Conservation (phyloP, 2,888 invertebrate genomes). For the Lasius platythorax region DNA sequence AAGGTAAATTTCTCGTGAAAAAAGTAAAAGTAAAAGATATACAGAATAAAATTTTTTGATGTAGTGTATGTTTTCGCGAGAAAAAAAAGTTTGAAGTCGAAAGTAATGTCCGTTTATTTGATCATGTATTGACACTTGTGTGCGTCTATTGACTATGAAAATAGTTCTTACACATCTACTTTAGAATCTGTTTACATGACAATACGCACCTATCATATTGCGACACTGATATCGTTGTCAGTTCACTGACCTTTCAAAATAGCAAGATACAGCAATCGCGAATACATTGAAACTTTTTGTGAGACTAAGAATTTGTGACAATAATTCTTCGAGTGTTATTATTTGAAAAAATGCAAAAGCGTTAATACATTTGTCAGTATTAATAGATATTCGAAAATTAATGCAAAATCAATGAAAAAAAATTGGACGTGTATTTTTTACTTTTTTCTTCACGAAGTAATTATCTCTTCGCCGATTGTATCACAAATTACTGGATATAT, state of each 20-base stretch:
- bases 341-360: background rate
- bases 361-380: background rate
- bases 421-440: background rate
- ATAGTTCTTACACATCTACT: background rate
- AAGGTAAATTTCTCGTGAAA: background rate
- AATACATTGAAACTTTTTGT: background rate
- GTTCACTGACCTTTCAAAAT: background rate
- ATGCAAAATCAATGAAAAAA: background rate
- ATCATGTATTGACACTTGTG: background rate
- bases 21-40: background rate
- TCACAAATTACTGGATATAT: background rate
- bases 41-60: background rate
- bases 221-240: conserved; percentile 1
- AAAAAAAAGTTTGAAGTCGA: background rate
- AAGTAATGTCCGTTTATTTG: background rate
- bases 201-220: background rate
- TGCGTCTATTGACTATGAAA: background rate
- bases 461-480: background rate
- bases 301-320: background rate
- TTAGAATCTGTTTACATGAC: conserved; percentile 3
- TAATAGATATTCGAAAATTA: conserved; percentile 4
- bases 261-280: conserved; percentile 13
- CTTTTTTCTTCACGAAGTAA: background rate
- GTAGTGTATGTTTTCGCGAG: background rate
- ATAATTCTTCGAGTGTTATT: background rate